phyloP scores from a whole-genome alignment of 2,888 invertebrate genomes.

The Eristalis pertinax region DNA sequence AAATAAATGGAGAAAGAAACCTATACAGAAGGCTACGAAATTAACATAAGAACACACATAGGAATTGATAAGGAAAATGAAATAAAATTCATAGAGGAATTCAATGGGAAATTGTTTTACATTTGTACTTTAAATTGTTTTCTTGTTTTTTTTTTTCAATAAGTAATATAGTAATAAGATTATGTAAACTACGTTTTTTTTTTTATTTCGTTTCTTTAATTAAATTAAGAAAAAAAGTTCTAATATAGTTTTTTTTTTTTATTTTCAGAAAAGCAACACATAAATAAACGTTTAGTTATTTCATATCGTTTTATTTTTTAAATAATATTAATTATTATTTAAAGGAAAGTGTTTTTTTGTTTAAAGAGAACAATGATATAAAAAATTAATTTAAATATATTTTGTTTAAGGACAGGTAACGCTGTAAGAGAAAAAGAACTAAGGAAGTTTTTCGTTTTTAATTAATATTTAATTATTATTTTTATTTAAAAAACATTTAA shows the following conservation, averaged over 20 bases:
- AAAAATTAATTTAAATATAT: constrained; percentile 73
- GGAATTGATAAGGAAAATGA: not conserved
- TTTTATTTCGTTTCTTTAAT: constrained; percentile 16
- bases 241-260: constrained; percentile 54
- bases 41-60: constrained; percentile 6
- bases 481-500: constrained; percentile 22
- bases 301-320: constrained; percentile 13
- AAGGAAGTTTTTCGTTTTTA: constrained; percentile 42
- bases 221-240: constrained; percentile 64
- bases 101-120: constrained; percentile 60
- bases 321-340: constrained; percentile 53
- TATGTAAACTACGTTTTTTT: constrained; percentile 55
- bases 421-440: constrained; percentile 70
- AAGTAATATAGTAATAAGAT: constrained; percentile 62
- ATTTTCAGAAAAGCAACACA: constrained; percentile 62
- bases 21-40: not conserved
- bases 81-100: constrained; percentile 2
- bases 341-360: constrained; percentile 45
- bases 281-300: constrained; percentile 55
- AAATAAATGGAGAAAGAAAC: constrained; percentile 36
- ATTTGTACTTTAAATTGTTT: constrained; percentile 71
- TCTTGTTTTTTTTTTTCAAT: constrained; percentile 29
- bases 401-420: constrained; percentile 73
- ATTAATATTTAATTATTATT: constrained; percentile 22
- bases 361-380: constrained; percentile 68